These are phyloP conservation scores for Microcebus jonahi DNA, from an alignment of 2,113 vertebrate species.

Conservation along the genomic window DNA sequence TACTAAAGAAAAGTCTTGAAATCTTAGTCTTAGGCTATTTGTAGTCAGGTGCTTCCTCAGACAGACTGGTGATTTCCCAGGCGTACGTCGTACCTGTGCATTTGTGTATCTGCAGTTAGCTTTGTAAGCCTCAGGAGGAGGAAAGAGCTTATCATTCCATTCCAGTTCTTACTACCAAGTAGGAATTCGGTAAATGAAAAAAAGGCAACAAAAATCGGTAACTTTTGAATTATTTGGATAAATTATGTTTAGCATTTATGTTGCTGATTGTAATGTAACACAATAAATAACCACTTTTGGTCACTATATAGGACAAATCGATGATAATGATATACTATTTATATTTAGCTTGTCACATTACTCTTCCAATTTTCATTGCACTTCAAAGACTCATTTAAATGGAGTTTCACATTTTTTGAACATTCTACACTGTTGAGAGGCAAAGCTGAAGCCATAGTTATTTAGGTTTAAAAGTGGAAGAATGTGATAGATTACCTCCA, in stretches of 20 bases:
- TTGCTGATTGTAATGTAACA: neutral
- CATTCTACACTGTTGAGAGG: neutral
- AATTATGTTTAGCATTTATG: neutral
- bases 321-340: too few species aligned
- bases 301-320: neutral
- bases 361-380: neutral
- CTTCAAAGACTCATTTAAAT: neutral
- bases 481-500: neutral
- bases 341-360: neutral
- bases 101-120: neutral
- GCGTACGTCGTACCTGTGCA: neutral
- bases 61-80: neutral
- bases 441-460: neutral
- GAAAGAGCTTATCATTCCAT: neutral
- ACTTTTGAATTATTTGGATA: neutral
- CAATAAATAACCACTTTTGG: neutral
- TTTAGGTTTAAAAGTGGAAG: neutral
- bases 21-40: neutral
- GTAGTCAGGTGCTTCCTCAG: neutral
- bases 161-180: neutral
- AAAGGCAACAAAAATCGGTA: neutral
- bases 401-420: neutral
- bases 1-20: neutral
- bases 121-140: neutral
- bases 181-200: neutral